Evolutionary conservation across 1,140 invertebrate species (phyloP), one percentile per base, ranked within the genome.

Genomic region (Grapholita molesta): DNA sequence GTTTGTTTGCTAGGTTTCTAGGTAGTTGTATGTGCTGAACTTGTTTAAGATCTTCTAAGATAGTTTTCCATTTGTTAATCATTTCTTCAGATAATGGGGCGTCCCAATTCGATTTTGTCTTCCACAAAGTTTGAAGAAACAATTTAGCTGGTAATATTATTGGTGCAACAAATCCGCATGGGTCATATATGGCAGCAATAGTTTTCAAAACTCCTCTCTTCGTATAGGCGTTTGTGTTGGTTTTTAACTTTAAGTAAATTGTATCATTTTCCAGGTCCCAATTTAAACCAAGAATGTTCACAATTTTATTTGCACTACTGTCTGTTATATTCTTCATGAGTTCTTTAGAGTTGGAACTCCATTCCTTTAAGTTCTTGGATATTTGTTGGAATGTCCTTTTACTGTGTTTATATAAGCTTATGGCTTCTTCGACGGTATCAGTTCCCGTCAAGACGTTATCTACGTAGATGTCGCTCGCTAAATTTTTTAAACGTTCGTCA

Each of bases 111-210:
- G 70, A 7, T 28, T 78, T 76, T 21, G 55, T 9, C 38, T 70
- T 78, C 70, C 74, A 78, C 64, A 74, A 70, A 8, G 69, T 32
- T 66, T 78, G 76, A 28, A 78, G 65, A 21, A 73, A 70, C 15
- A 72, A 9, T 67, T 78, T 78, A 33, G 69, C 74, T 53, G 73
- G 71, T 9, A 78, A 32, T 18, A 74, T 32, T 9, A 69, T 24
- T 21, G 76, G 74, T 9, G 38, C 55, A 11, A 66, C 64, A 42
- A 75, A 70, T 11, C 74, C 70, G 68, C 76, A 75, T 8, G 71
- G 71, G 52, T 75, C 74, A 38, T 69, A 75, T 12, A 75, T 52
- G 9, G 67, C 69, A 38, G 73, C 70, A 25, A 70, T 66, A n/a
- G 48, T 32, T 21, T 69, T 72, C 35, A 77, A 55, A 28, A 73